Evolutionary conservation across 2,888 invertebrate genomes (phyloP).

Genomic region (Melinopterus prodromus): DNA sequence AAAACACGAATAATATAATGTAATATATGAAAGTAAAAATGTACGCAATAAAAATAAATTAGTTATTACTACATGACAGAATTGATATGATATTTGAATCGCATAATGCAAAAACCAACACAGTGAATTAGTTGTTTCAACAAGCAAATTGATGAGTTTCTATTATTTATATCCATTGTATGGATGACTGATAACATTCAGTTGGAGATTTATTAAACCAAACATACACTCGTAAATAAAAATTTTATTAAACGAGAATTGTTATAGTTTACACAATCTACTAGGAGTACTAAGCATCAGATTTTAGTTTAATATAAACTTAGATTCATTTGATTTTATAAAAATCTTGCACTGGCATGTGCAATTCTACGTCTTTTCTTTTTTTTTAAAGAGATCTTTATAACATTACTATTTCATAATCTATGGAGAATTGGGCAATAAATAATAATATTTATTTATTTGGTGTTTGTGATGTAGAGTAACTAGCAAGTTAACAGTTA

Average conservation of each 20-base stretch:
- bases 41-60: background rate
- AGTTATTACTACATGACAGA: background rate
- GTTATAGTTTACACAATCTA: too few relatives aligned
- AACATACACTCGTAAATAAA: too few relatives aligned
- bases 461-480: too few relatives aligned
- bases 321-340: conserved; percentile 32
- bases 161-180: background rate
- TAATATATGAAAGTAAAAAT: background rate
- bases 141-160: background rate
- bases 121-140: background rate
- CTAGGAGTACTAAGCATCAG: background rate
- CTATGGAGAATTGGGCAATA: too few relatives aligned
- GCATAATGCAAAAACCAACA: conserved; percentile 10
- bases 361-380: background rate
- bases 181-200: conserved; percentile 22
- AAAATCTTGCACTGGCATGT: conserved; percentile 29
- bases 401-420: too few relatives aligned
- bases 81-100: background rate
- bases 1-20: background rate
- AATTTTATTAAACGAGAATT: too few relatives aligned
- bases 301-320: conserved; percentile 37
- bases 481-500: too few relatives aligned
- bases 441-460: too few relatives aligned
- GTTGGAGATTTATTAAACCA: too few relatives aligned
- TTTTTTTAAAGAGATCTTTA: background rate